Evolutionary conservation across 1,140 invertebrate genomes (phyloP).

Genomic region (Ptiloglossa arizonensis): DNA sequence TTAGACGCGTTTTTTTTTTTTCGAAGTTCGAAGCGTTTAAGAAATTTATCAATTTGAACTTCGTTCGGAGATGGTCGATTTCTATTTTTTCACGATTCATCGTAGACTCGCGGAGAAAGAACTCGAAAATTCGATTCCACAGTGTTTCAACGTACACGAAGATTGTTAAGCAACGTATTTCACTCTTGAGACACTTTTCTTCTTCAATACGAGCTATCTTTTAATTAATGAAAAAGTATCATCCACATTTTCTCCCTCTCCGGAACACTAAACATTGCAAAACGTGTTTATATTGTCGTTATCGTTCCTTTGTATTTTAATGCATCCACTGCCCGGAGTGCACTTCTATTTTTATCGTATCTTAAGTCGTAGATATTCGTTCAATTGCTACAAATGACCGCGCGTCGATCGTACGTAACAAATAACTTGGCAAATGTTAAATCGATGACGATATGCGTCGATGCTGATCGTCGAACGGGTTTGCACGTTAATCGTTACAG

Average conservation of each 20-base stretch:
- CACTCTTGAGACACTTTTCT: not conserved
- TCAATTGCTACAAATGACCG: constrained; percentile 15
- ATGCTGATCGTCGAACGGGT: not conserved
- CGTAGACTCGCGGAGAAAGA: no score
- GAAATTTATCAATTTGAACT: no score
- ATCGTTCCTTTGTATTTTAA: not conserved
- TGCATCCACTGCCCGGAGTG: not conserved
- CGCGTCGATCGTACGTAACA: not conserved
- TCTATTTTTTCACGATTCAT: no score
- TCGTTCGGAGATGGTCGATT: no score
- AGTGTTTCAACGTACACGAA: not conserved
- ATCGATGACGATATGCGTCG: not conserved
- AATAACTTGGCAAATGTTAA: constrained; percentile 2
- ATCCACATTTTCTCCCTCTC: not conserved
- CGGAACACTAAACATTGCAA: not conserved
- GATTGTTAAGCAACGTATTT: not conserved
- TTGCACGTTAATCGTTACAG: not conserved
- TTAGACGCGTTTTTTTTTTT: no score
- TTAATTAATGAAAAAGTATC: constrained; percentile 7
- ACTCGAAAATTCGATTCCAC: not conserved
- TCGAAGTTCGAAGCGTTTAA: no score
- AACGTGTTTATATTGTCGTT: not conserved
- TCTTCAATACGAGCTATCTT: no score
- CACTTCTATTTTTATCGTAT: constrained; percentile 20
- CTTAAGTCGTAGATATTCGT: constrained; percentile 17